Evolutionary conservation across 2,797 vertebrate species (phyloP).

Genomic region (Enteromius mattozi): DNA sequence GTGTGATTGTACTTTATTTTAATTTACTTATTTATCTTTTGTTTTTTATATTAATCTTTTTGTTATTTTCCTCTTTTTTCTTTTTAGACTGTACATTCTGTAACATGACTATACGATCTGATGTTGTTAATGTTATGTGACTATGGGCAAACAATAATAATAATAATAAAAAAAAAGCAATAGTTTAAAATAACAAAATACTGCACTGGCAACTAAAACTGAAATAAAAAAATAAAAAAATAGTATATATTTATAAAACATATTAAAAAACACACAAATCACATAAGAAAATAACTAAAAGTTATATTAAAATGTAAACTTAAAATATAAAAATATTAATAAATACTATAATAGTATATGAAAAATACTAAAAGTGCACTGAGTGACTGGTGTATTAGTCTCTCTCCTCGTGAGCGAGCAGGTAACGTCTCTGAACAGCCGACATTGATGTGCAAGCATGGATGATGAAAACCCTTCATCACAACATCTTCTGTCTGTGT

Average conservation of each 20-base stretch:
- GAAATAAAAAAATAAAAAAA: neutral
- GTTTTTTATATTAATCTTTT: too few species aligned
- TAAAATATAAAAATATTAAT: neutral
- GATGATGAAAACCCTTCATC: conserved; percentile 5
- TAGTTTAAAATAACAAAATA: neutral
- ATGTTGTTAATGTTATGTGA: too few species aligned
- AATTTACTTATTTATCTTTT: too few species aligned
- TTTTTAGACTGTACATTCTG: too few species aligned
- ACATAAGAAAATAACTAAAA: neutral
- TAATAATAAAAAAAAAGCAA: too few species aligned
- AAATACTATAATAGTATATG: neutral
- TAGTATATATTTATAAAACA: neutral
- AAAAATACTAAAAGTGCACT: neutral
- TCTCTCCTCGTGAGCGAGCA: neutral
- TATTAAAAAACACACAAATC: neutral
- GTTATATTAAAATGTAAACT: neutral
- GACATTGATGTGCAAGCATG: neutral
- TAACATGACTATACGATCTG: too few species aligned
- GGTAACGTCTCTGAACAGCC: neutral
- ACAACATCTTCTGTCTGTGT: conserved; percentile 4
- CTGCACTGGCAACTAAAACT: neutral
- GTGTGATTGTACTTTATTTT: too few species aligned
- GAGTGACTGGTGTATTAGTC: neutral
- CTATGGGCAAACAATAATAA: too few species aligned
- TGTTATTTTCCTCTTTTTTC: too few species aligned